These are phyloP conservation scores for Tetramorium parvispinum DNA, from an alignment of 1,140 invertebrate species.

Conservation along the genomic window DNA sequence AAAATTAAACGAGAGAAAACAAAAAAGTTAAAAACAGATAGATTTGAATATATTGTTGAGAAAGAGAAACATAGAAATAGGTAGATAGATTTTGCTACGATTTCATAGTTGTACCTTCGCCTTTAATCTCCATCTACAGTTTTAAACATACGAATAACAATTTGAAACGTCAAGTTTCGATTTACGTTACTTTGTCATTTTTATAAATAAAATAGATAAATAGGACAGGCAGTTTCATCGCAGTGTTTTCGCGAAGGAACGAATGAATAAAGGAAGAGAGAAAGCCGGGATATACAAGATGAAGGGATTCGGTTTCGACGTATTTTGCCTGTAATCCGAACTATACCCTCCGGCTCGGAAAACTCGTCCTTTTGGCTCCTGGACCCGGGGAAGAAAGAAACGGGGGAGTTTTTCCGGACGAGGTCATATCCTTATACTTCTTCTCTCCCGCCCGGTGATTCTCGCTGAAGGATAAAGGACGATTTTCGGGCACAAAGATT, in stretches of 20 bases:
- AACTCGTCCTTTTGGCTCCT: slow-evolving; percentile 51
- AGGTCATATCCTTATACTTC: slow-evolving; percentile 52
- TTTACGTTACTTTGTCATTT: neutral
- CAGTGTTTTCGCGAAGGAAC: neutral
- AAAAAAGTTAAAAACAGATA: neutral
- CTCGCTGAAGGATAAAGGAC: slow-evolving; percentile 63
- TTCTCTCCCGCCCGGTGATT: slow-evolving; percentile 36
- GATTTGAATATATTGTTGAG: neutral
- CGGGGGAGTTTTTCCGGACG: slow-evolving; percentile 47
- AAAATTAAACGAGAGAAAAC: neutral
- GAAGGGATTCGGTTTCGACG: slow-evolving; percentile 80
- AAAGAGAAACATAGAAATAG: neutral
- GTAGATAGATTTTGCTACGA: neutral
- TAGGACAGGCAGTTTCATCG: neutral
- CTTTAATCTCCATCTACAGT: neutral
- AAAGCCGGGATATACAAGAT: slow-evolving; percentile 77
- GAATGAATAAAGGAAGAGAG: slow-evolving; percentile 5
- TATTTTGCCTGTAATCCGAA: slow-evolving; percentile 83
- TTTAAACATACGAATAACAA: neutral
- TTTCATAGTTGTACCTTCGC: neutral
- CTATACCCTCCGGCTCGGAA: slow-evolving; percentile 64
- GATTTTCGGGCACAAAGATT: slow-evolving; percentile 73
- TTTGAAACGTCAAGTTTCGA: neutral
- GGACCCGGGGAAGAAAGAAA: slow-evolving; percentile 2
- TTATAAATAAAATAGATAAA: neutral